A percentile compares a stretch with the other conserved stretches of the same genome.
These are phyloP conservation scores for Plestiodon gilberti DNA, from an alignment of 2,113 vertebrate species.

Conservation along the genomic window DNA sequence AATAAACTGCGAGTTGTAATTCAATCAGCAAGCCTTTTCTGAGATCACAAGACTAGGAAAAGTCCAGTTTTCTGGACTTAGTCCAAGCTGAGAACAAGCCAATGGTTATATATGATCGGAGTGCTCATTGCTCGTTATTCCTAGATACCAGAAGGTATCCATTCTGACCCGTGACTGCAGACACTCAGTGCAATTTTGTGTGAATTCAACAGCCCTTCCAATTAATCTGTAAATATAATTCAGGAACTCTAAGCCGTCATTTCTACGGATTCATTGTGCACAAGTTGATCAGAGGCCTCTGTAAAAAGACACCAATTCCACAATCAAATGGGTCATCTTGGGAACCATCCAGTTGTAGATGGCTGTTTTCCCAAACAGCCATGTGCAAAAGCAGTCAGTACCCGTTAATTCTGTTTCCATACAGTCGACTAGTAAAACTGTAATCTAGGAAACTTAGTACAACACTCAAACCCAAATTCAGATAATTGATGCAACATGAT, in stretches of 20 bases:
- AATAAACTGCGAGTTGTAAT: conserved; percentile 9
- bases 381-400: not conserved
- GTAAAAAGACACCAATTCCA: not conserved
- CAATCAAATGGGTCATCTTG: not conserved
- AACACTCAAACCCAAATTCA: not conserved
- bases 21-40: not conserved
- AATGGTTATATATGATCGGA: not conserved
- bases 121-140: not conserved
- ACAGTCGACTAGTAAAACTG: not conserved
- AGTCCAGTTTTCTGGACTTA: not conserved
- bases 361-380: not conserved
- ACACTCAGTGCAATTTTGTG: not conserved
- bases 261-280: not conserved
- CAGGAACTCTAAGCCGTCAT: not conserved
- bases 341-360: not conserved
- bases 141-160: not conserved
- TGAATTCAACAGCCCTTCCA: not conserved
- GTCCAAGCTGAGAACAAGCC: not conserved
- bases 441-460: not conserved
- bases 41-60: not conserved
- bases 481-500: not conserved
- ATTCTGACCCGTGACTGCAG: not conserved
- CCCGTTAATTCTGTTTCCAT: not conserved
- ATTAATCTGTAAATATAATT: not conserved
- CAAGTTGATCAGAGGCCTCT: not conserved